Evolutionary conservation across 1,140 invertebrate species (phyloP), one percentile per base, ranked within the genome.

Genomic region (Lutraria rhynchaena): DNA sequence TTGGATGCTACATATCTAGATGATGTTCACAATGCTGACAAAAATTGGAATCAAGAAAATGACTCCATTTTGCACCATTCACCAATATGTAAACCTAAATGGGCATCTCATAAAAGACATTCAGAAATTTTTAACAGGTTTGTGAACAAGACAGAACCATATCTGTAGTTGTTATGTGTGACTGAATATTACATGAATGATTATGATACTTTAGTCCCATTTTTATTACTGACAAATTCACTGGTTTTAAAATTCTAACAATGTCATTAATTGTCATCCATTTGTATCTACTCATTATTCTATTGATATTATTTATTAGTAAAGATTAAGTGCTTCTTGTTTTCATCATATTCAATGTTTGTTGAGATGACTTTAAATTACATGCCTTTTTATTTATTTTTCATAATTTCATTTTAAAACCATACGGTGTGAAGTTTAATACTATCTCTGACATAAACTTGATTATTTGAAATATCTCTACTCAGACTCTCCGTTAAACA

Each of bases 41-140:
- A 2, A n/a, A 29, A 22, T 41, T 29, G 2, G 44, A 55, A 4
- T 46, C 9, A 22, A 55, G 51, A 67, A 41, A 41, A 41, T 15
- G 24, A 9, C 49, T 22, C 3, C n/a, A 17, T 71, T n/a, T 22
- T 57, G 29, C 35, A 53, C 22, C 33, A 41, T 15, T 57, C 69
- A 35, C 69, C 69, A 3, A 71, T 71, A 57, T 71, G 51, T 29
- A 55, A 41, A 71, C 69, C 69, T 57, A 71, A 57, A 55, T 27
- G 29, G 1, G 3, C 7, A 15, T 41, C 4, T 3, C 2, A 49
- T 11, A 1, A 67, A 0, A 67, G 44, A 67, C 37, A 37, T 9
- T 2, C 63, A 51, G 44, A 41, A 24, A 31, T 4, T 46, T 11
- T 65, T 13, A 24, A 31, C 57, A 60, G 13, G 27, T 27, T 9